Evolutionary conservation across 2,888 invertebrate species (phyloP), one percentile per base, ranked within the genome.

Genomic region (Trachelus troglodyta): DNA sequence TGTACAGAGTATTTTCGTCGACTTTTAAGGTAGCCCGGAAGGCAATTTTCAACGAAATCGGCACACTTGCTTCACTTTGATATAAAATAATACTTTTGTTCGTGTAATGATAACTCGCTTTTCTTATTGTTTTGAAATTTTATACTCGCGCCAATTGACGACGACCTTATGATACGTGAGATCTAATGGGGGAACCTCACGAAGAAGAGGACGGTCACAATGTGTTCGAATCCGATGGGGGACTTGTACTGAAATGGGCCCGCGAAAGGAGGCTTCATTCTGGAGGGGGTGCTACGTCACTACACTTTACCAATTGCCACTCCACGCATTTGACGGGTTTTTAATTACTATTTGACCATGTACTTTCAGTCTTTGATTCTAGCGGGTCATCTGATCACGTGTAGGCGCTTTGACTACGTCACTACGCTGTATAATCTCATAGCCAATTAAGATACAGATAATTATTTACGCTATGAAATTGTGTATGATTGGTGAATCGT

Each of bases 171-270:
- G 23, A 56, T 75, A 77, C 76, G 75, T 69, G 77, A 75, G 35
- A 35, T 1, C 35, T 35, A 69, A 68, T 74, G 69, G 79, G 77
- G 77, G 84, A 81, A 85, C 85, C 83, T 85, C 81, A 78, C 83
- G 79, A 81, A 79, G 84, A 83, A 83, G 84, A 83, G 83, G 83
- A 82, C 85, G 83, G 84, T 81, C 85, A 81, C 84, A 84, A 80
- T 86, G 80, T 86, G 85, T 79, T 81, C 82, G 78, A 77, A 78
- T 79, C 75, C 80, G 81, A 31, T 80, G 79, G 69, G 79, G 73
- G 78, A 76, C 78, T 79, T 80, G 75, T 73, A 73, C 77, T 69
- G 80, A 79, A 81, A 82, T 79, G 83, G 75, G 12, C 34, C 69
- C 73, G 35, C 37, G 76, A n/a, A 76, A 76, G 31, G 73, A 34